Conservation (phyloP, 2,113 vertebrate species). For the Hyaena hyaena region DNA sequence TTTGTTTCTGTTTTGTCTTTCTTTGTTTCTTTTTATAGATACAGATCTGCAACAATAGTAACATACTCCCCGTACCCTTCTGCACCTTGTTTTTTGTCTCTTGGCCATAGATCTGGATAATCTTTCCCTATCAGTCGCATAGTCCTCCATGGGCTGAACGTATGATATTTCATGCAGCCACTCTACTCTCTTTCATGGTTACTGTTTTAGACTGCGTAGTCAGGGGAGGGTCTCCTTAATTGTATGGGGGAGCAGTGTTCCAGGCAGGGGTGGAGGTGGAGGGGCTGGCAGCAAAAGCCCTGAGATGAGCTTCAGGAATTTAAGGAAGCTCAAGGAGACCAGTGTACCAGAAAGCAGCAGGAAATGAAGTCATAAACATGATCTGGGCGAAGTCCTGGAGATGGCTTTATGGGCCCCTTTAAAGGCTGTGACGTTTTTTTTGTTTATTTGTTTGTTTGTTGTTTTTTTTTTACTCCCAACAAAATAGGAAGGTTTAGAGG, state of each 20-base stretch:
- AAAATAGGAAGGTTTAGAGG: not conserved
- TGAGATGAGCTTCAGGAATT: not conserved
- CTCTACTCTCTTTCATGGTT: not conserved
- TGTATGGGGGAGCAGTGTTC: not conserved
- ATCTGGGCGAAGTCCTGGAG: not conserved
- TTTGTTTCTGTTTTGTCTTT: conserved; percentile 5
- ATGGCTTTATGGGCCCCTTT: not conserved
- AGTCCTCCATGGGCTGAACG: not conserved
- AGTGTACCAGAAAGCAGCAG: not conserved
- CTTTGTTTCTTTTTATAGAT: not conserved
- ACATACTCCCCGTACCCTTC: not conserved
- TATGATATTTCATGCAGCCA: not conserved
- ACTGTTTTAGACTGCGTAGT: not conserved
- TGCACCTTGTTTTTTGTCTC: not conserved
- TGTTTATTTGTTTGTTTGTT: too few relatives aligned
- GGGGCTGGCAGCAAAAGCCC: not conserved
- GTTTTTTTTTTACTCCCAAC: not conserved
- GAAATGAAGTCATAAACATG: not conserved
- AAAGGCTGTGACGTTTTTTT: not conserved
- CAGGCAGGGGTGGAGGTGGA: not conserved
- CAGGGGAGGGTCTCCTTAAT: not conserved
- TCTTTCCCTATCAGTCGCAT: not conserved
- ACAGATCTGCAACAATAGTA: not conserved
- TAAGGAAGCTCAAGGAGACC: not conserved
- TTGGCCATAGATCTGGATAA: not conserved